Evolutionary conservation across 2,888 invertebrate species (phyloP).

Genomic region (Chironomus tentans): DNA sequence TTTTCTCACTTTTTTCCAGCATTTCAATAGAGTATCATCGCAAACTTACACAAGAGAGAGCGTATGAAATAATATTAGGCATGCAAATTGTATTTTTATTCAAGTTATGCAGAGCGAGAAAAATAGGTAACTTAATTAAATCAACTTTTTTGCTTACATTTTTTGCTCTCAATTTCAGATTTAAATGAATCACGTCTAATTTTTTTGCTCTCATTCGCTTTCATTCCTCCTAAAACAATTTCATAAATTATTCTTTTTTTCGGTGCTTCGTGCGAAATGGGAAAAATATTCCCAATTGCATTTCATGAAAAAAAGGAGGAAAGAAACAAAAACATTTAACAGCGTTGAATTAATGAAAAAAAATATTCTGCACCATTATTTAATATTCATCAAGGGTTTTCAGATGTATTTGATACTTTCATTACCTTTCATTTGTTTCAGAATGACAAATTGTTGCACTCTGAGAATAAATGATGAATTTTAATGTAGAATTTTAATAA

Average conservation of each 20-base stretch:
- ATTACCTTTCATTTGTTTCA: background rate
- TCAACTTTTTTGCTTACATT: background rate
- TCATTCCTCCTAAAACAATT: background rate
- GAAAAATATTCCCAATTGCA: no score
- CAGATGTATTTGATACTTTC: background rate
- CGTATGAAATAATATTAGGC: conserved; percentile 9
- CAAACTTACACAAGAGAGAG: background rate
- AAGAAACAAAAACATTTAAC: no score
- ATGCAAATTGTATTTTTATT: conserved; percentile 21
- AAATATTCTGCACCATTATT: no score
- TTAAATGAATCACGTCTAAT: background rate
- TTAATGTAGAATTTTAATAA: no score
- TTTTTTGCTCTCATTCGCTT: background rate
- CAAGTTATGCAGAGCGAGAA: background rate
- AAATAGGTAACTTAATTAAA: background rate
- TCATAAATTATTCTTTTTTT: background rate
- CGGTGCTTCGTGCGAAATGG: background rate
- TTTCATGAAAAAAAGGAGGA: no score
- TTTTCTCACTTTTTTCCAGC: background rate
- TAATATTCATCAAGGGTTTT: background rate
- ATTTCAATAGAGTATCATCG: background rate
- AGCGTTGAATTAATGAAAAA: no score
- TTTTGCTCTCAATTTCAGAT: background rate
- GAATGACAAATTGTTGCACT: background rate
- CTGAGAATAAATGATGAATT: no score